Evolutionary conservation across 2,888 invertebrate species (phyloP).

Genomic region (Tachystola acroxantha): DNA sequence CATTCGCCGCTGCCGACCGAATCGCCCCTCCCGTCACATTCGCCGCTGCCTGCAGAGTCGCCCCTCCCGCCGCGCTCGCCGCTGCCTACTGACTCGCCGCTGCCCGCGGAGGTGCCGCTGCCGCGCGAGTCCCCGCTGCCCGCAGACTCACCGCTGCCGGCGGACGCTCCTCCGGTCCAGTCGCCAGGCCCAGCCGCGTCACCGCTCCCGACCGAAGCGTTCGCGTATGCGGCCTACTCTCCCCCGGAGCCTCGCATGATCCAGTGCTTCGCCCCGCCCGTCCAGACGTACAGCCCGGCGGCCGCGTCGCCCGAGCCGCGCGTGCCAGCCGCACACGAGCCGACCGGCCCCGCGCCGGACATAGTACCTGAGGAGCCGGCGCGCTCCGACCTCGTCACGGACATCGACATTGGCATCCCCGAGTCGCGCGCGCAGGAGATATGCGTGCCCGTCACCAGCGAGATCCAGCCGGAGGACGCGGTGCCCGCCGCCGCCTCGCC

Average conservation of each 20-base stretch:
- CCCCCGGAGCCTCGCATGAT: too few species aligned
- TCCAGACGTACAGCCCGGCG: too few species aligned
- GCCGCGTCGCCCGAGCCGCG: slow-evolving; percentile 17
- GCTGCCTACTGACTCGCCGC: slow-evolving; percentile 1
- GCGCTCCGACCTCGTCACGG: slow-evolving; percentile 55
- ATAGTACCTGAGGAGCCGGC: slow-evolving; percentile 47
- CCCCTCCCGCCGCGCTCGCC: background rate
- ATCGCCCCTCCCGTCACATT: slow-evolving; percentile 26
- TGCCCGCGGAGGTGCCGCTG: slow-evolving; percentile 12
- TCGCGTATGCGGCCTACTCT: slow-evolving; percentile 6
- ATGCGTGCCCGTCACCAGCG: slow-evolving; percentile 63
- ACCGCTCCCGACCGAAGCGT: background rate
- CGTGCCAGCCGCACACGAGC: slow-evolving; percentile 10
- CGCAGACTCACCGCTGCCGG: slow-evolving; percentile 20
- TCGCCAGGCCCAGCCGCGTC: slow-evolving; percentile 10
- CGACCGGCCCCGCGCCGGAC: slow-evolving; percentile 49
- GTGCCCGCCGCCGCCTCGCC: slow-evolving; percentile 32
- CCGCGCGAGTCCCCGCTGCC: slow-evolving; percentile 7
- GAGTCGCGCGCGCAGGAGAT: slow-evolving; percentile 68
- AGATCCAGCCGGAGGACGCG: slow-evolving; percentile 50
- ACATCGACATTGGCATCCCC: slow-evolving; percentile 57
- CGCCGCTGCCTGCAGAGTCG: slow-evolving; percentile 19
- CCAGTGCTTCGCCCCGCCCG: too few species aligned
- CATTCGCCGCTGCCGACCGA: slow-evolving; percentile 19
- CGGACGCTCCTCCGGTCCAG: slow-evolving; percentile 20